Percentiles rank a stretch among this genome's conserved stretches.
Conservation (phyloP, 2,113 vertebrate species). For the Semicossyphus pulcher region DNA sequence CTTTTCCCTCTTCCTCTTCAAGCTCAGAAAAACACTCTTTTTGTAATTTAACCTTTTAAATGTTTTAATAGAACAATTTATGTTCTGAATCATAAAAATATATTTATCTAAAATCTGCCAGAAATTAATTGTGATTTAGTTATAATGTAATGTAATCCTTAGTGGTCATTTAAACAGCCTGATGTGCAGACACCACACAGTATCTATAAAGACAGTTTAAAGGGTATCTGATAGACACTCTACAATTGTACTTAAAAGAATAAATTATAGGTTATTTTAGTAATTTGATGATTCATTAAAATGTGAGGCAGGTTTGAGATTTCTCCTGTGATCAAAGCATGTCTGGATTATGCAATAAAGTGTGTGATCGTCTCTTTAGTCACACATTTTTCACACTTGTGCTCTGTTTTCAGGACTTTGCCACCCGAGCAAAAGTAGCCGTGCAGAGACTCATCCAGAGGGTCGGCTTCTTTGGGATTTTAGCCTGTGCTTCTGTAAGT, state of each 20-base stretch:
- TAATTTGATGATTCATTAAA: neutral
- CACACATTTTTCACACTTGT: neutral
- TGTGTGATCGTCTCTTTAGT: neutral
- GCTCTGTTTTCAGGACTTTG: conserved; percentile 84
- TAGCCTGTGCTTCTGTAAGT: conserved; percentile 92
- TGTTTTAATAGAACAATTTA: too few species aligned
- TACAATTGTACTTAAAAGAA: neutral
- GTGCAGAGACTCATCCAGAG: conserved; percentile 90
- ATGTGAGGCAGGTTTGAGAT: neutral
- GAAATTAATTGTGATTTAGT: neutral
- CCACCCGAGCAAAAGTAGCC: conserved; percentile 84
- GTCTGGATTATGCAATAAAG: too few species aligned
- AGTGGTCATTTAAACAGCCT: too few species aligned
- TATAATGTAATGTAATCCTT: too few species aligned
- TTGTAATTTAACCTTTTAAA: too few species aligned
- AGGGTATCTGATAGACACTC: neutral
- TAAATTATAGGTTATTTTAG: neutral
- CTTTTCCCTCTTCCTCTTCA: neutral
- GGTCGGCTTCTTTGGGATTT: conserved; percentile 91
- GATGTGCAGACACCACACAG: neutral
- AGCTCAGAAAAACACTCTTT: neutral
- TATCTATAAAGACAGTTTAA: neutral
- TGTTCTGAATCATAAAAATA: too few species aligned
- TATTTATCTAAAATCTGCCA: neutral
- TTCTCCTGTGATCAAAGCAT: neutral